phyloP scores from a whole-genome alignment of 2,113 vertebrate species.

The human (Homo sapiens) region GRCh38 chrX:38805001-38805500 shows the following conservation, averaged over 20 bases:
- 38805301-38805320: slow-evolving; percentile 82
- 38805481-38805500: slow-evolving; percentile 91
- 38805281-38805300: slow-evolving; percentile 84
- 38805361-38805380: slow-evolving; percentile 93
- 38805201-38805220: slow-evolving; percentile 96
- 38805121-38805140: slow-evolving; percentile 72
- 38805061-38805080: slow-evolving; percentile 93
- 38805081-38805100: slow-evolving; percentile 84
- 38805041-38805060: slow-evolving; percentile 96
- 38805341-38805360: slow-evolving; percentile 83
- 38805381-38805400: slow-evolving; percentile 96
- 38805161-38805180: slow-evolving; percentile 68
- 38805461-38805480: slow-evolving; percentile 96
- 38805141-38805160: slow-evolving; percentile 68
- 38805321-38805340: slow-evolving; percentile 83
- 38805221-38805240: slow-evolving; percentile 97
- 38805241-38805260: slow-evolving; percentile 97
- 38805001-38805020: slow-evolving; percentile 95
- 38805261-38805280: slow-evolving; percentile 85
- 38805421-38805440: slow-evolving; percentile 96
- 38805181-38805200: slow-evolving; percentile 85
- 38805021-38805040: slow-evolving; percentile 97
- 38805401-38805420: slow-evolving; percentile 94
- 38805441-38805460: slow-evolving; percentile 94
- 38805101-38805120: slow-evolving; percentile 76